Evolutionary conservation across 2,888 invertebrate species (phyloP).

Genomic region (Drosophila diplacantha): DNA sequence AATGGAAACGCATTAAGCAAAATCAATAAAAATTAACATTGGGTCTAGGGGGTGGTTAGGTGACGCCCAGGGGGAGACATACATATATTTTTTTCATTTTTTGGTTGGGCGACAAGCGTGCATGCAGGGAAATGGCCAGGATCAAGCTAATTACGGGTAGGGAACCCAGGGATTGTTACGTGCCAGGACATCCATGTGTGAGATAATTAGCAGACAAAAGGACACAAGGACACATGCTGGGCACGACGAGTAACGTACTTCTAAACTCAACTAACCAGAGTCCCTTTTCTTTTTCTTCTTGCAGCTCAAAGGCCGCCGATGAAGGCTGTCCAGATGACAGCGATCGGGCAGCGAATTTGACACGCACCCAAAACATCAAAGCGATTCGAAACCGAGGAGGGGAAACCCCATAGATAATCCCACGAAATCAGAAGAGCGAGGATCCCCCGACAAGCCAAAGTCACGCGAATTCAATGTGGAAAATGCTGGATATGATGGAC

Average conservation of each 20-base stretch:
- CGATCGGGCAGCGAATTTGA: constrained; percentile 65
- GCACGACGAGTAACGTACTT: constrained; percentile 7
- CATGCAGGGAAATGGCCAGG: constrained; percentile 39
- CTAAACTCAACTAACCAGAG: constrained; percentile 37
- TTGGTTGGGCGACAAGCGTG: constrained; percentile 18
- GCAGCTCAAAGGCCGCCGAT: constrained; percentile 57
- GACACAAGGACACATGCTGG: constrained; percentile 36
- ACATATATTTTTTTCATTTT: neutral
- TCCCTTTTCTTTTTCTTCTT: constrained; percentile 27
- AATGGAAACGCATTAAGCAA: constrained; percentile 67
- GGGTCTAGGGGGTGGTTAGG: constrained; percentile 6
- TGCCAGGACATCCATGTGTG: constrained; percentile 63
- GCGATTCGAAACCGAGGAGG: constrained; percentile 8
- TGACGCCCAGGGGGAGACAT: neutral
- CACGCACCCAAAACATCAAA: constrained; percentile 51
- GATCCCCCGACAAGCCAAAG: constrained; percentile 12
- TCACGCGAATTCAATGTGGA: constrained; percentile 75
- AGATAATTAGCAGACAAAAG: constrained; percentile 61
- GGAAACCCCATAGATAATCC: constrained; percentile 24
- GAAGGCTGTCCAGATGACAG: constrained; percentile 65
- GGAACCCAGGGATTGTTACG: constrained; percentile 50
- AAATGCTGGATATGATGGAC: constrained; percentile 74
- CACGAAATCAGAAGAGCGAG: constrained; percentile 6
- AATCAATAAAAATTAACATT: constrained; percentile 72
- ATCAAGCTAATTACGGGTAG: constrained; percentile 40